A percentile compares a stretch with the other conserved stretches of the same genome.
Conservation (phyloP, 2,888 invertebrate genomes). For the Aporophyla nigra region DNA sequence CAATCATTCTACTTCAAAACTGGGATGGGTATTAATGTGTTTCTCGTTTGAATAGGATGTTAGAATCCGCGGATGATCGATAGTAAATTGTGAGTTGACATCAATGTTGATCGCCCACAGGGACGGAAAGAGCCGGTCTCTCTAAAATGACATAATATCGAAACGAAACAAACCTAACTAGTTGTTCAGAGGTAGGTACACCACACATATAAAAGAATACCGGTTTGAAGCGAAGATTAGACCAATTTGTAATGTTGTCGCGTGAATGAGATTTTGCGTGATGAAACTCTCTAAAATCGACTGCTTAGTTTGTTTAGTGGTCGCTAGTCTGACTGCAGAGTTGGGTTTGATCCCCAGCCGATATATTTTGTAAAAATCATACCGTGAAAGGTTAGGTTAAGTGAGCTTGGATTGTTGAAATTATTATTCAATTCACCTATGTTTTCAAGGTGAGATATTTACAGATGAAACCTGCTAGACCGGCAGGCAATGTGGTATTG, state of each 20-base stretch:
- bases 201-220: conserved; percentile 38
- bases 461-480: neutral
- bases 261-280: conserved; percentile 11
- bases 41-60: conserved; percentile 27
- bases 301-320: neutral
- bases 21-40: conserved; percentile 31
- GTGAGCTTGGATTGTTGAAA: neutral
- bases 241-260: conserved; percentile 26
- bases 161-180: conserved; percentile 22
- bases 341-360: neutral
- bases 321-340: neutral
- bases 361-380: neutral
- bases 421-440: neutral
- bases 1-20: conserved; percentile 29
- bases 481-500: neutral
- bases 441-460: neutral
- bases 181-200: conserved; percentile 10
- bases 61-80: conserved; percentile 10
- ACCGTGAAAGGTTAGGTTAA: neutral
- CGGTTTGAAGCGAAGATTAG: conserved; percentile 44
- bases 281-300: neutral
- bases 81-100: conserved; percentile 28
- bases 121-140: conserved; percentile 12
- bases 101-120: conserved; percentile 15
- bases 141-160: conserved; percentile 49